Evolutionary conservation across 2,888 invertebrate genomes (phyloP).

Genomic region (Vandiemenella viatica): DNA sequence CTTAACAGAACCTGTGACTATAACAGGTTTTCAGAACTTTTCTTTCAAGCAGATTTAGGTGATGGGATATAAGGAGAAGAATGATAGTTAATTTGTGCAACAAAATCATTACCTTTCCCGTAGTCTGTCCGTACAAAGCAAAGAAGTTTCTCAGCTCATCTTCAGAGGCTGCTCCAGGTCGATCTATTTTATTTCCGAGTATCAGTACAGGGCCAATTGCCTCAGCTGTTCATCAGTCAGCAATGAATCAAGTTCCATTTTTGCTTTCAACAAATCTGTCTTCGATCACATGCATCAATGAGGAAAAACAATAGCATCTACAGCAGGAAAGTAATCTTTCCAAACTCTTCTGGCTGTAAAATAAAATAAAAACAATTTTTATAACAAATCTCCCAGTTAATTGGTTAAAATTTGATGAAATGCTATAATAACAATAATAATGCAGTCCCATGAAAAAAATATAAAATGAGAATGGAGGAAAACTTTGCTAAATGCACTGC

Average conservation of each 20-base stretch:
- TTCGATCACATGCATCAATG: slow-evolving; percentile 89
- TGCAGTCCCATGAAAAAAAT: too few species aligned
- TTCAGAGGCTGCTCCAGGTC: slow-evolving; percentile 91
- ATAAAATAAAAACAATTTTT: background rate
- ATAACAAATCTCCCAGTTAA: background rate
- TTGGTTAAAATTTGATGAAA: too few species aligned
- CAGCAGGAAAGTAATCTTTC: slow-evolving; percentile 99
- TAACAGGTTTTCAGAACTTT: too few species aligned
- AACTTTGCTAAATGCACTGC: too few species aligned
- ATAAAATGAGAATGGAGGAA: too few species aligned
- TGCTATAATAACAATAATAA: too few species aligned
- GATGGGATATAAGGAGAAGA: too few species aligned
- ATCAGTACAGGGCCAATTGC: slow-evolving; percentile 92
- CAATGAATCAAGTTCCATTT: slow-evolving; percentile 72
- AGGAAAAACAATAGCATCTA: slow-evolving; percentile 98
- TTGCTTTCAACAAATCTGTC: slow-evolving; percentile 84
- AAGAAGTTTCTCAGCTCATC: slow-evolving; percentile 90
- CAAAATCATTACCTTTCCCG: slow-evolving; percentile 98
- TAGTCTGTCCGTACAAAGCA: slow-evolving; percentile 86
- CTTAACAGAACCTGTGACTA: too few species aligned
- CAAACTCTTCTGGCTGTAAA: slow-evolving; percentile 83
- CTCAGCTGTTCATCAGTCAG: slow-evolving; percentile 92
- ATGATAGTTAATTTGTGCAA: too few species aligned
- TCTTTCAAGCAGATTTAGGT: too few species aligned
- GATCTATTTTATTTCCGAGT: slow-evolving; percentile 98